Evolutionary conservation across 2,888 invertebrate species (phyloP).

Genomic region (Trilocha varians): DNA sequence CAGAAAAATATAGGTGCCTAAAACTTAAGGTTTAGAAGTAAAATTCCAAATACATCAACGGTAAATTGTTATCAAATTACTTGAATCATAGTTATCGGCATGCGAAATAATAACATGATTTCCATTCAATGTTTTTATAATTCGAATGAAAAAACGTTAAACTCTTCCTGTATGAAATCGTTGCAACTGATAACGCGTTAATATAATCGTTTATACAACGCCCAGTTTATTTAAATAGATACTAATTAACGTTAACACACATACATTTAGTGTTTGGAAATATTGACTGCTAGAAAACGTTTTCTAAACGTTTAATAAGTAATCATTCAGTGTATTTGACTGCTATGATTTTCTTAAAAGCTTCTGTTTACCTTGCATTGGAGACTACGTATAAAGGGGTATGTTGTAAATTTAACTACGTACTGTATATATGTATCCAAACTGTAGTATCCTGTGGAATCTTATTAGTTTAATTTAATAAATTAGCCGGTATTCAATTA

Average conservation of each 20-base stretch:
- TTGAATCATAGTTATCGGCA: slow-evolving; percentile 13
- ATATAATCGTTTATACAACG: slow-evolving; percentile 4
- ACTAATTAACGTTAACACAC: background rate
- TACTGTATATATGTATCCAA: too few species aligned
- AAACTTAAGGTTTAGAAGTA: background rate
- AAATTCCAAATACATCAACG: background rate
- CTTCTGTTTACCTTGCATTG: too few species aligned
- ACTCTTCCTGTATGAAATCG: slow-evolving; percentile 21
- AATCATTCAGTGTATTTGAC: too few species aligned
- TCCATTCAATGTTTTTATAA: slow-evolving; percentile 21
- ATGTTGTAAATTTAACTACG: too few species aligned
- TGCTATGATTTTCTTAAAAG: too few species aligned
- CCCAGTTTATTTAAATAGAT: background rate
- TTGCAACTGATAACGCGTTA: slow-evolving; percentile 25
- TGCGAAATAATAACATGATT: slow-evolving; percentile 25
- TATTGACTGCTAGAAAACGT: too few species aligned
- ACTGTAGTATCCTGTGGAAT: too few species aligned
- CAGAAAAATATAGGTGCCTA: too few species aligned
- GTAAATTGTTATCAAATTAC: slow-evolving; percentile 2
- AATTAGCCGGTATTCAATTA: too few species aligned
- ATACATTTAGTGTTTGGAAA: background rate
- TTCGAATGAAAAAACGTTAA: slow-evolving; percentile 19
- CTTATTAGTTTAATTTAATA: too few species aligned
- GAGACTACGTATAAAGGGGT: too few species aligned
- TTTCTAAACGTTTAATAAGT: too few species aligned